Percentiles rank a stretch among this genome's conserved stretches.
Conservation (phyloP, 2,113 vertebrate species). For the Poeciliopsis prolifica region DNA sequence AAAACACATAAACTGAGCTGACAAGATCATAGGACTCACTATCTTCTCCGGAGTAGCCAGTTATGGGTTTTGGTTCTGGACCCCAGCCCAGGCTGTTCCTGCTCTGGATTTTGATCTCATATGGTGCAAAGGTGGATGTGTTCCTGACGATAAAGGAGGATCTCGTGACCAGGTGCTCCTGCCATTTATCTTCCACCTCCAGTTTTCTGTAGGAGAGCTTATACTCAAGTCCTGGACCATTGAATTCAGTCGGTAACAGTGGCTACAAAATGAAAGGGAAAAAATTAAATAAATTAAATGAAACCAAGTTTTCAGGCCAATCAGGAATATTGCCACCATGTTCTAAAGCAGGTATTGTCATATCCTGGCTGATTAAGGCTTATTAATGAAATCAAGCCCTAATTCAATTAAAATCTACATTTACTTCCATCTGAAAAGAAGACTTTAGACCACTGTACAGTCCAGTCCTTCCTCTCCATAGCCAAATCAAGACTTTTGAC, state of each 20-base stretch:
- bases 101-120: conserved; percentile 92
- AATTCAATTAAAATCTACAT: too few relatives aligned
- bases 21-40: conserved; percentile 76
- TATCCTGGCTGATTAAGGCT: too few relatives aligned
- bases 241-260: conserved; percentile 83
- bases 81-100: conserved; percentile 87
- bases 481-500: too few relatives aligned
- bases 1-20: not conserved
- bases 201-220: conserved; percentile 88
- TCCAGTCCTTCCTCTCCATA: too few relatives aligned
- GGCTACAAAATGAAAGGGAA: conserved; percentile 77
- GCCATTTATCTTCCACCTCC: conserved; percentile 82
- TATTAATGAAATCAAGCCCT: too few relatives aligned
- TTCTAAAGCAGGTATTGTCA: too few relatives aligned
- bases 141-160: conserved; percentile 84
- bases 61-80: conserved; percentile 84
- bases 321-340: too few relatives aligned
- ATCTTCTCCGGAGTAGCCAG: conserved; percentile 93
- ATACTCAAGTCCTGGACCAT: conserved; percentile 92
- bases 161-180: conserved; percentile 84
- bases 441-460: too few relatives aligned
- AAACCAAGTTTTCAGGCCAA: too few relatives aligned
- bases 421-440: too few relatives aligned
- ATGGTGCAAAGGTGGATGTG: conserved; percentile 89
- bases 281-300: too few relatives aligned